These are phyloP conservation scores for Drosophila greeni DNA, from an alignment of 2,888 invertebrate genomes.

Conservation along the genomic window DNA sequence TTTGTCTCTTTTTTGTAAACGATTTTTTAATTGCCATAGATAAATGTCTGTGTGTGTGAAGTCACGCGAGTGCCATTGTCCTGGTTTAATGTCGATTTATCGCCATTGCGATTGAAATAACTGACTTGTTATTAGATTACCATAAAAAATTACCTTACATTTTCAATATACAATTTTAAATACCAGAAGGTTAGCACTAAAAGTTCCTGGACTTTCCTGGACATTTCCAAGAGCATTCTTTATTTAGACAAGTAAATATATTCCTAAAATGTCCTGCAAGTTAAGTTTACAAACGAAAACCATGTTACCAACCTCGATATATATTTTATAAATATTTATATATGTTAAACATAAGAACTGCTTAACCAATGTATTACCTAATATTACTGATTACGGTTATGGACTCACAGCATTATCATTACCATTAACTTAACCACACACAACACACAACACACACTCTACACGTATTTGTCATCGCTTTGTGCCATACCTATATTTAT, in stretches of 20 bases:
- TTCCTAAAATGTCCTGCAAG: slow-evolving; percentile 39
- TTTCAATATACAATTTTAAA: background rate
- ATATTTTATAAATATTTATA: slow-evolving; percentile 68
- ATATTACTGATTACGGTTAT: slow-evolving; percentile 31
- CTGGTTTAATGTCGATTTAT: slow-evolving; percentile 27
- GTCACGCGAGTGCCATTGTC: slow-evolving; percentile 30
- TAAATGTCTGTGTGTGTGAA: slow-evolving; percentile 17
- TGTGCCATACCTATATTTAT: slow-evolving; percentile 48
- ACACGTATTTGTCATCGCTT: slow-evolving; percentile 29
- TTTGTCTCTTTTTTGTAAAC: slow-evolving; percentile 5
- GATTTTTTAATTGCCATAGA: slow-evolving; percentile 26
- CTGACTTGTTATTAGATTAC: slow-evolving; percentile 11
- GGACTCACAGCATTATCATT: slow-evolving; percentile 36
- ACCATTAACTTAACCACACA: slow-evolving; percentile 30
- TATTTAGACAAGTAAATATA: slow-evolving; percentile 1
- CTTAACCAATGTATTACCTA: slow-evolving; percentile 37
- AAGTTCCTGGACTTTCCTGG: slow-evolving; percentile 25
- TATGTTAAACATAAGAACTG: slow-evolving; percentile 39
- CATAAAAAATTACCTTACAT: slow-evolving; percentile 7
- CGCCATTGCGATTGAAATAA: slow-evolving; percentile 21
- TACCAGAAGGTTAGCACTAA: slow-evolving; percentile 5
- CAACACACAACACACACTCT: slow-evolving; percentile 13
- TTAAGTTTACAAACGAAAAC: slow-evolving; percentile 54
- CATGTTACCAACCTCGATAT: slow-evolving; percentile 55
- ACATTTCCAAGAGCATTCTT: slow-evolving; percentile 13